Evolutionary conservation across 2,113 vertebrate species (phyloP).

Genomic region (Bujurquina vittata): DNA sequence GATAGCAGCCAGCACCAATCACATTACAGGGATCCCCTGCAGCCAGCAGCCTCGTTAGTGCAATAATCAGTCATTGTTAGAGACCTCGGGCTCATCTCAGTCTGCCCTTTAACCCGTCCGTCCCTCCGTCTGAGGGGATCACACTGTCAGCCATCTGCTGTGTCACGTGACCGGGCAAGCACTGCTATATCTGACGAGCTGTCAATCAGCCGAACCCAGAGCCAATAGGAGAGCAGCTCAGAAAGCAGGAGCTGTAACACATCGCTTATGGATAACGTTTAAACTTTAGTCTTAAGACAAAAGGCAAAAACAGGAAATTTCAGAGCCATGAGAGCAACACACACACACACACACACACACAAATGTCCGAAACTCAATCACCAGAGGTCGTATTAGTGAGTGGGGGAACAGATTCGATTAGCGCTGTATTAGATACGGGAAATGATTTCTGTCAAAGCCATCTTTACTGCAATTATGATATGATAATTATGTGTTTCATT

Average conservation of each 20-base stretch:
- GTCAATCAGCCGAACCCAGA: constrained; percentile 51
- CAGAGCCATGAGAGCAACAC: background rate
- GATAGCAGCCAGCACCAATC: constrained; percentile 78
- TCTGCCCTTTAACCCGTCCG: constrained; percentile 68
- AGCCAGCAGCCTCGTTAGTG: constrained; percentile 81
- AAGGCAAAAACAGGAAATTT: constrained; percentile 24
- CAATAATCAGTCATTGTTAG: constrained; percentile 83
- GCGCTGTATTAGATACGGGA: constrained; percentile 99
- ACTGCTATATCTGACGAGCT: constrained; percentile 19
- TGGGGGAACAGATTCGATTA: constrained; percentile 99
- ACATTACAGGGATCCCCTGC: constrained; percentile 79
- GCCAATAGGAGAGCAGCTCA: constrained; percentile 26
- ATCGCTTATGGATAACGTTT: background rate
- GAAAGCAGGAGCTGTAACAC: no score
- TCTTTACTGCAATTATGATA: constrained; percentile 99
- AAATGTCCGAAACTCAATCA: constrained; percentile 97
- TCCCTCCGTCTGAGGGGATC: background rate
- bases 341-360: constrained; percentile 74
- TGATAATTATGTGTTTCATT: constrained; percentile 99
- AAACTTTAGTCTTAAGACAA: background rate
- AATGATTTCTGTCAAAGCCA: constrained; percentile 99
- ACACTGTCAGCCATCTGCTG: constrained; percentile 55
- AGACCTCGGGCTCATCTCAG: constrained; percentile 55
- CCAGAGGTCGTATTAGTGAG: constrained; percentile 96
- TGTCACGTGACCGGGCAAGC: constrained; percentile 60